Evolutionary conservation across 2,888 invertebrate genomes (phyloP).

Genomic region (Acanthosepion esculentum): DNA sequence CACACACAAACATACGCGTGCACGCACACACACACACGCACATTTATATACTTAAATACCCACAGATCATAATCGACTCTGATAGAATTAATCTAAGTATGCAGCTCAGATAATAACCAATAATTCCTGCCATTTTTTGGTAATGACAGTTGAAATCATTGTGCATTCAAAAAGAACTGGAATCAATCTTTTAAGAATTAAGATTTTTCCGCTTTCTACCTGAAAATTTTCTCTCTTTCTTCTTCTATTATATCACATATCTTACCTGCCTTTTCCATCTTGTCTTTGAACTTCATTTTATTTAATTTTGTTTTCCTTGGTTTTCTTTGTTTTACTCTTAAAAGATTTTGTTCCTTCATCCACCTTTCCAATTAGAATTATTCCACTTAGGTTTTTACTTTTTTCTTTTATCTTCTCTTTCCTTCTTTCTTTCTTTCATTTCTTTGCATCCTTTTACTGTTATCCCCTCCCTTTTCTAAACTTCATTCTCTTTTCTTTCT

Average conservation of each 20-base stretch:
- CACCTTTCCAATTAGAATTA: background rate
- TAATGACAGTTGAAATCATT: background rate
- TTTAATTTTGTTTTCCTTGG: background rate
- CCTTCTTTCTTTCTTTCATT: slow-evolving; percentile 35
- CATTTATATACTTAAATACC: background rate
- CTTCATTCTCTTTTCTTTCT: background rate
- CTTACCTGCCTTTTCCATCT: background rate
- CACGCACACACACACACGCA: background rate
- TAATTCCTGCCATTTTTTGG: background rate
- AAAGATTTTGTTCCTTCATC: background rate
- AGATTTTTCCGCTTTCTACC: background rate
- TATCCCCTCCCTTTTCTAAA: background rate
- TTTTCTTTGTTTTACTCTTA: background rate
- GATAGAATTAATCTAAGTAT: background rate
- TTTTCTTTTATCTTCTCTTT: background rate
- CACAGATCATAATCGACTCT: background rate
- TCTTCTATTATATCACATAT: background rate
- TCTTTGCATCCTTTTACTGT: background rate
- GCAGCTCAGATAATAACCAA: background rate
- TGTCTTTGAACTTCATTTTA: background rate
- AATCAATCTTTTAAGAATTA: background rate
- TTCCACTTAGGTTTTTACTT: background rate
- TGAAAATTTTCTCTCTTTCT: background rate
- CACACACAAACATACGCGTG: background rate
- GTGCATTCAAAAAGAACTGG: background rate